Percentiles rank a stretch among this genome's conserved stretches.
These are phyloP conservation scores for Semnornis frantzii DNA, from an alignment of 2,113 vertebrate species.

Conservation along the genomic window DNA sequence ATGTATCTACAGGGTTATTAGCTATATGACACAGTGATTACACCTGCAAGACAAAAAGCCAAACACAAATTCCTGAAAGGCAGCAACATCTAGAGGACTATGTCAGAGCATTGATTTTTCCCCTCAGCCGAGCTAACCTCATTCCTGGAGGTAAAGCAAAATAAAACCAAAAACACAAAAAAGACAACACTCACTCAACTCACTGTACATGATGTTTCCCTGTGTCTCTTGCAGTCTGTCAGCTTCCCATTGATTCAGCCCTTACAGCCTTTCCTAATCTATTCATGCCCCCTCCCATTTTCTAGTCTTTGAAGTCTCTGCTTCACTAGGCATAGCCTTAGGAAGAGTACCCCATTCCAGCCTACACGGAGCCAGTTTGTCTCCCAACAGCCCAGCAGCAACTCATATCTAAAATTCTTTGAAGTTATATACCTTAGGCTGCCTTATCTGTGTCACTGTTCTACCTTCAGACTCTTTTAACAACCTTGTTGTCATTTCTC, in stretches of 20 bases:
- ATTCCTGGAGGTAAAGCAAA: not conserved
- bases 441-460: slow-evolving; percentile 43
- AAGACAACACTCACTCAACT: not conserved
- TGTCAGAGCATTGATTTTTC: not conserved
- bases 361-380: not conserved
- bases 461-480: not conserved
- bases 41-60: not conserved
- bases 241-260: not conserved
- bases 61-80: not conserved
- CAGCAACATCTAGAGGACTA: not conserved
- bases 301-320: slow-evolving; percentile 35
- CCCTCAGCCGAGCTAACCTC: not conserved
- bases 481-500: not conserved
- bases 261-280: slow-evolving; percentile 4
- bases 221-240: not conserved
- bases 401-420: slow-evolving; percentile 35
- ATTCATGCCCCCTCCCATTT: not conserved
- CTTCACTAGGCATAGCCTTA: slow-evolving; percentile 14
- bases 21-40: not conserved
- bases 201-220: not conserved
- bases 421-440: slow-evolving; percentile 31
- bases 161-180: not conserved
- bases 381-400: slow-evolving; percentile 12
- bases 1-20: not conserved
- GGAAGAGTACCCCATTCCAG: not conserved